Evolutionary conservation across 2,113 vertebrate species (phyloP).

Genomic region (Sphyrna mokarran): DNA sequence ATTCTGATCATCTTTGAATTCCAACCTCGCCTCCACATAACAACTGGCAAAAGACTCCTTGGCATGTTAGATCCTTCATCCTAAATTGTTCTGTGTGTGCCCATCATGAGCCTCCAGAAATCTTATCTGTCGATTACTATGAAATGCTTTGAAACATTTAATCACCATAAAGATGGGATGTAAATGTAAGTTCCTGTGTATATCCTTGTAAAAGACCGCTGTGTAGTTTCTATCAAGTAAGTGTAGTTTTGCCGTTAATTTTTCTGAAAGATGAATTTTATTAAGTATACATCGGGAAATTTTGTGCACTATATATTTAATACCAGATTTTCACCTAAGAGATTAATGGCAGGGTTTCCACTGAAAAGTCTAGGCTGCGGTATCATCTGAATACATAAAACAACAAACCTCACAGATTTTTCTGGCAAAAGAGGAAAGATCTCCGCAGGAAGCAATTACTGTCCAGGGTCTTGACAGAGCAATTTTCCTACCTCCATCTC

Average conservation of each 20-base stretch:
- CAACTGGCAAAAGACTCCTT: background rate
- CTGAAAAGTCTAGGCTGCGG: background rate
- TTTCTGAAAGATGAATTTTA: too few species aligned
- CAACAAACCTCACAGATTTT: background rate
- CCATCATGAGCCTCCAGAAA: too few species aligned
- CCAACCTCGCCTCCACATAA: background rate
- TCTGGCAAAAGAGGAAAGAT: too few species aligned
- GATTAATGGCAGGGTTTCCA: background rate
- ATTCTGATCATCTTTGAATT: background rate
- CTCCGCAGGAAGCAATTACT: too few species aligned
- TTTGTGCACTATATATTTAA: background rate
- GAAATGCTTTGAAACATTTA: too few species aligned
- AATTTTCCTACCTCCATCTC: too few species aligned
- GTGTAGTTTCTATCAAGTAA: background rate
- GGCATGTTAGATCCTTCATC: too few species aligned
- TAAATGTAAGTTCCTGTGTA: background rate
- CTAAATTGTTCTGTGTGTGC: too few species aligned
- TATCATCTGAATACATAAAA: background rate
- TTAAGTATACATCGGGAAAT: background rate
- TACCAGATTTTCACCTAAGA: background rate
- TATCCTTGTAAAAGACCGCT: background rate
- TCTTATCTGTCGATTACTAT: too few species aligned
- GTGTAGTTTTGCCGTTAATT: background rate
- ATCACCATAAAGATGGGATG: too few species aligned
- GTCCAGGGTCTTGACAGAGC: too few species aligned